These are phyloP conservation scores for Chitala chitala DNA, from an alignment of 2,113 vertebrate species.

Conservation along the genomic window DNA sequence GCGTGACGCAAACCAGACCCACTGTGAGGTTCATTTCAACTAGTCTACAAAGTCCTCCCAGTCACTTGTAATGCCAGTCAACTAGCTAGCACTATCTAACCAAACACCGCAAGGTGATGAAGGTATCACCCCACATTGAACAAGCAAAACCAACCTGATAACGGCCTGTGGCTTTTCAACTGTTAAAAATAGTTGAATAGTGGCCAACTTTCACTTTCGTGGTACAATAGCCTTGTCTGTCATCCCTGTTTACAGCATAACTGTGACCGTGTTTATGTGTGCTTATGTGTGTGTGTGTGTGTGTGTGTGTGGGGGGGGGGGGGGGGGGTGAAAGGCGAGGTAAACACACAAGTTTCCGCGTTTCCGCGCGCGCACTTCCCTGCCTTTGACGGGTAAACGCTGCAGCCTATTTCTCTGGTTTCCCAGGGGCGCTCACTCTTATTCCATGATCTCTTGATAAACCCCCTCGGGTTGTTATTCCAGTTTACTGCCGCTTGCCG, in stretches of 20 bases:
- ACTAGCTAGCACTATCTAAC: too few species aligned
- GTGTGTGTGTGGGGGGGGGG: background rate
- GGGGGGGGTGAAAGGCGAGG: background rate
- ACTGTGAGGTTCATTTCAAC: background rate
- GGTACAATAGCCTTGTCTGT: too few species aligned
- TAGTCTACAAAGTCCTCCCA: too few species aligned
- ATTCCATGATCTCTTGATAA: conserved; percentile 60
- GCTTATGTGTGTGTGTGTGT: background rate
- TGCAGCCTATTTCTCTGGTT: conserved; percentile 41
- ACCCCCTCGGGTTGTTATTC: conserved; percentile 48
- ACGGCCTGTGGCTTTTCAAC: too few species aligned
- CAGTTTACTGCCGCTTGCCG: conserved; percentile 50
- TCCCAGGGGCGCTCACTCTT: conserved; percentile 52
- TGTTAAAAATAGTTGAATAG: too few species aligned
- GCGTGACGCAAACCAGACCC: background rate
- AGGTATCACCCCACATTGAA: too few species aligned
- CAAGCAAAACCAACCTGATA: too few species aligned
- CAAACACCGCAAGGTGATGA: too few species aligned
- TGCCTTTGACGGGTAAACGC: conserved; percentile 22
- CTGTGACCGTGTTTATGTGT: too few species aligned
- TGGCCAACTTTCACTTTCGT: too few species aligned
- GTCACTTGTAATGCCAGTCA: too few species aligned
- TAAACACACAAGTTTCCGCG: background rate
- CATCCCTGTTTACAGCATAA: too few species aligned
- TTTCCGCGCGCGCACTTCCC: background rate